Evolutionary conservation across 2,888 invertebrate species (phyloP).

Genomic region (Drosophila koepferae): DNA sequence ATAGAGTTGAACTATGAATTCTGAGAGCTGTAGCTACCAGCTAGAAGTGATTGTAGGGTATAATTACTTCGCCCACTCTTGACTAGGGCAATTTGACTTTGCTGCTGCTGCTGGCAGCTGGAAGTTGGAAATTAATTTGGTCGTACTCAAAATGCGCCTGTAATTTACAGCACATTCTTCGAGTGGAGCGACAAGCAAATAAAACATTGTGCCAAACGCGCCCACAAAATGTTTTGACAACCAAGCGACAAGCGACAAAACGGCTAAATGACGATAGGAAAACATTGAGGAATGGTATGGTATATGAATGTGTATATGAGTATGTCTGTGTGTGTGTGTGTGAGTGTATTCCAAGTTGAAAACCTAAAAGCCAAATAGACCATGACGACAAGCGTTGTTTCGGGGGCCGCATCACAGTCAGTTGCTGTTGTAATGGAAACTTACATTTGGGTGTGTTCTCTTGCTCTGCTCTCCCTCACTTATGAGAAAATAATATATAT

Average conservation of each 20-base stretch:
- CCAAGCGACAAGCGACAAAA: slow-evolving; percentile 34
- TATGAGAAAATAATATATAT: slow-evolving; percentile 33
- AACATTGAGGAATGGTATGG: slow-evolving; percentile 23
- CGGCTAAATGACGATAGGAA: slow-evolving; percentile 25
- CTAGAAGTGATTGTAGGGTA: slow-evolving; percentile 2
- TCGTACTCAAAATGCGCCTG: slow-evolving; percentile 28
- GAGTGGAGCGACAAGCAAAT: slow-evolving; percentile 52
- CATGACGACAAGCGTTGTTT: slow-evolving; percentile 56
- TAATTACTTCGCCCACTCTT: slow-evolving; percentile 9
- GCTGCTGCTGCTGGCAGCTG: slow-evolving; percentile 19
- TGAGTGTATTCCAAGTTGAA: slow-evolving; percentile 38
- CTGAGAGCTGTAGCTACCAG: neutral
- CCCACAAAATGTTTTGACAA: slow-evolving; percentile 56
- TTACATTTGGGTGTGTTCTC: slow-evolving; percentile 61
- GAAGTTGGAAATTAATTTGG: slow-evolving; percentile 42
- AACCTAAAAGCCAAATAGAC: slow-evolving; percentile 74
- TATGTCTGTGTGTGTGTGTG: neutral
- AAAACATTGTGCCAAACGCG: slow-evolving; percentile 67
- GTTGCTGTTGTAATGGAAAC: slow-evolving; percentile 39
- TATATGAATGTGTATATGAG: neutral
- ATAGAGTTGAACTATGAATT: neutral
- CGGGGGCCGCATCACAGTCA: slow-evolving; percentile 23
- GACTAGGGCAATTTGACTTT: neutral
- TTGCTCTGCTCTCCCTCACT: slow-evolving; percentile 33
- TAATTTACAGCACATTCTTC: slow-evolving; percentile 49